Evolutionary conservation across 1,140 invertebrate species (phyloP).

Genomic region (Drosophila kepulauana): DNA sequence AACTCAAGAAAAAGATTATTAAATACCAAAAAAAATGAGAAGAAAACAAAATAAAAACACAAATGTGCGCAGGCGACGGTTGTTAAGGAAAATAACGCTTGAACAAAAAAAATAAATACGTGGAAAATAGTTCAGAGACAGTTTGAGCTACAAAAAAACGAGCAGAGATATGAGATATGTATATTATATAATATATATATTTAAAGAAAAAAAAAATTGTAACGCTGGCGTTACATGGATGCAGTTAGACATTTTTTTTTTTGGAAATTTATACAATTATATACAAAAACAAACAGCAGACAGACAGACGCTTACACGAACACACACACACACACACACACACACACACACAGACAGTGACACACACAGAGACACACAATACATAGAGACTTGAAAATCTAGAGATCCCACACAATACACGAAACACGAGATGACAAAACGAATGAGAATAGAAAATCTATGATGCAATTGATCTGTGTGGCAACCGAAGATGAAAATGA

Average conservation of each 20-base stretch:
- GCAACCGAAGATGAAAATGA: conserved; percentile 5
- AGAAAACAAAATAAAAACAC: conserved; percentile 24
- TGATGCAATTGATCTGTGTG: conserved; percentile 16
- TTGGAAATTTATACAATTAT: conserved; percentile 54
- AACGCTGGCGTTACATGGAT: conserved; percentile 56
- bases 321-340: background rate
- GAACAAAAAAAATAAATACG: conserved; percentile 15
- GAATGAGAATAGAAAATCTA: conserved; percentile 14
- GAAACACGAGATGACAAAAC: conserved; percentile 31
- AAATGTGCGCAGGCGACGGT: conserved; percentile 70
- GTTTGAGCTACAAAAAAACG: conserved; percentile 20
- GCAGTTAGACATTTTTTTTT: conserved; percentile 49
- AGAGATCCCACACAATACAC: conserved; percentile 19
- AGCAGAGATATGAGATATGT: conserved; percentile 44
- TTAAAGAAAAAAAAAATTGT: conserved; percentile 28
- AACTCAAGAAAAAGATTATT: conserved; percentile 19
- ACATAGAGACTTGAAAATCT: conserved; percentile 20
- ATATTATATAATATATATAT: conserved; percentile 38
- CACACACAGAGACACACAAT: conserved; percentile 12
- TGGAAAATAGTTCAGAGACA: conserved; percentile 13
- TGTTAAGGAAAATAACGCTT: conserved; percentile 53
- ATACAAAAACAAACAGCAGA: conserved; percentile 39
- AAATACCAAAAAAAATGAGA: conserved; percentile 1
- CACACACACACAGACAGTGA: conserved; percentile 1
- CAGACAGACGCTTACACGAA: conserved; percentile 16